Evolutionary conservation across 2,888 invertebrate species (phyloP).

Genomic region (Phyto melanocephala): DNA sequence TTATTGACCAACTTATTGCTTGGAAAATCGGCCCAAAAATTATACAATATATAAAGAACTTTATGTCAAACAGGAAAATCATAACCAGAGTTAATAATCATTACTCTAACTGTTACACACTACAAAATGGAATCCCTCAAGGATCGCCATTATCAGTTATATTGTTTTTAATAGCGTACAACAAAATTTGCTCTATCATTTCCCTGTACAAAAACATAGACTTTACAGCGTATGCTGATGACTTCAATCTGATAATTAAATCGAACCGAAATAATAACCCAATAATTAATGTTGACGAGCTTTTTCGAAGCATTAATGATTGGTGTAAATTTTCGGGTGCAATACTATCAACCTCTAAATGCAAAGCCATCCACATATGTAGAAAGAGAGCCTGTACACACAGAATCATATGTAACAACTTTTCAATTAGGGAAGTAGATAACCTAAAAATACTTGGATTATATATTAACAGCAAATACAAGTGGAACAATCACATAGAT

Average conservation of each 20-base stretch:
- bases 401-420: background rate
- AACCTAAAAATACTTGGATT: background rate
- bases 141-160: background rate
- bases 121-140: conserved; percentile 41
- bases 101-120: background rate
- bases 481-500: background rate
- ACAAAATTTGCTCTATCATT: background rate
- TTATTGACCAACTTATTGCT: background rate
- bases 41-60: background rate
- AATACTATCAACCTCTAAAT: conserved; percentile 26
- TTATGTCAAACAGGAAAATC: background rate
- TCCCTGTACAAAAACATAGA: conserved; percentile 6
- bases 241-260: conserved; percentile 30
- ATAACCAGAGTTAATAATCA: background rate
- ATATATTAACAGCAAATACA: background rate
- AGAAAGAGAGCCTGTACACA: conserved; percentile 20
- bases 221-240: conserved; percentile 11
- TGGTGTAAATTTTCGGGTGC: conserved; percentile 46
- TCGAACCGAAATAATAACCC: background rate
- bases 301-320: background rate
- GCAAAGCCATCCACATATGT: conserved; percentile 35
- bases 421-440: background rate
- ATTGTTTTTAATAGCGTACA: background rate
- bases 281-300: background rate
- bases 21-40: background rate